Conservation (phyloP, 2,888 invertebrate genomes). For the Mythimna impura region DNA sequence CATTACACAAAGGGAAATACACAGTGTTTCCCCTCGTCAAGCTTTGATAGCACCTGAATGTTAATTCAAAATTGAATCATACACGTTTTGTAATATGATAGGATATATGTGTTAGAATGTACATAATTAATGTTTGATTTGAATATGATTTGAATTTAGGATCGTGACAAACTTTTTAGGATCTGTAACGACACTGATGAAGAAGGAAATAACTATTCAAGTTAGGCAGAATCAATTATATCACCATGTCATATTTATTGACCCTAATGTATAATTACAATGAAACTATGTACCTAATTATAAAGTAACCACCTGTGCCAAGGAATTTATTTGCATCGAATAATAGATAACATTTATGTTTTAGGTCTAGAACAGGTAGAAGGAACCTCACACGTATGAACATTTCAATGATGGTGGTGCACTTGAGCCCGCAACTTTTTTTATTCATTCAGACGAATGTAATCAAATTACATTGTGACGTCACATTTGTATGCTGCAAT, state of each 20-base stretch:
- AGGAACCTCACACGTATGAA: not conserved
- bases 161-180: not conserved
- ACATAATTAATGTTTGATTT: not conserved
- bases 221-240: not conserved
- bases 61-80: constrained; percentile 22
- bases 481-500: constrained; percentile 20
- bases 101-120: not conserved
- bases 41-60: constrained; percentile 50
- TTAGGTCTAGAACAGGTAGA: constrained; percentile 9
- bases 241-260: not conserved
- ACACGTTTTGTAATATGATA: not conserved
- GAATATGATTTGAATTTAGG: not conserved
- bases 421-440: constrained; percentile 73
- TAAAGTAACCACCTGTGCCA: constrained; percentile 8
- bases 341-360: too few relatives aligned
- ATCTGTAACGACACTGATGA: not conserved
- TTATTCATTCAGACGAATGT: constrained; percentile 74
- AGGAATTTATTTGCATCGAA: constrained; percentile 1
- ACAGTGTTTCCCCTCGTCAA: constrained; percentile 68
- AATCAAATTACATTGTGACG: constrained; percentile 74
- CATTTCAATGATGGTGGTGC: constrained; percentile 72
- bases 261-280: not conserved
- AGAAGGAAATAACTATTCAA: not conserved
- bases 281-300: too few relatives aligned
- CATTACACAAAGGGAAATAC: constrained; percentile 76